Evolutionary conservation across 30 jellyfish, hydroid and myxozoan genomes (phyloP), one percentile per base, ranked within the genome.

Genomic region (Chrysaora quinquecirrha): DNA sequence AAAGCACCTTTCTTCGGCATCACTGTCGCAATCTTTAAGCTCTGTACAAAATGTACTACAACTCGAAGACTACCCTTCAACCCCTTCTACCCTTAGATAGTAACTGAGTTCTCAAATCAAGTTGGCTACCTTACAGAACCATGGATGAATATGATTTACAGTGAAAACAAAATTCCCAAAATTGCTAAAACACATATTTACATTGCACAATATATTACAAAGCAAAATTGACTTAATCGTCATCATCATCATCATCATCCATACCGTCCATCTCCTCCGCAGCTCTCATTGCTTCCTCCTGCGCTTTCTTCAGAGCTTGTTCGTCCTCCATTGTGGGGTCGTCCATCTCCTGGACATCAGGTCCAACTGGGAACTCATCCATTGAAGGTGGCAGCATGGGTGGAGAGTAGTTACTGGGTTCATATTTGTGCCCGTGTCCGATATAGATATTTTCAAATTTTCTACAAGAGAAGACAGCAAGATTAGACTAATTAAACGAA

Each of bases 241-340:
- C 96, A 46, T 91, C 98, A 11, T 91, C 96, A 32, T 91, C 96
- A 20, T 91, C 98, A 25, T 91, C 98, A 46, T 91, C 98, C 66
- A 68, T 82, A 16, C 90, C 94, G 48, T 91, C 98, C 89, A 85
- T 73, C 60, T 85, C 96, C 83, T 91, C 98, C 76, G 88, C 96
- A 43, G 85, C 98, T 64, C 58, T 60, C 93, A 73, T 50, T 12
- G 96, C 96, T 66, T 91, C 98, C 64, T 86, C 96, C 54, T 91
- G 86, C 48, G 95, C 90, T 49, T 76, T 87, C 84, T 91, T 81
- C 82, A 85, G 61, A 0, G 95, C 96, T n/a, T 86, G 93, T 50
- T 91, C 98, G 34, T 91, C 98, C 66, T 91, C 98, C 12, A 86
- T 96, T 0, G 96, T 71, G 50, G 98, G 98, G 83, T 91, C 98